These are phyloP conservation scores for Sisyra nigra DNA, from an alignment of 2,888 invertebrate genomes.

Conservation along the genomic window DNA sequence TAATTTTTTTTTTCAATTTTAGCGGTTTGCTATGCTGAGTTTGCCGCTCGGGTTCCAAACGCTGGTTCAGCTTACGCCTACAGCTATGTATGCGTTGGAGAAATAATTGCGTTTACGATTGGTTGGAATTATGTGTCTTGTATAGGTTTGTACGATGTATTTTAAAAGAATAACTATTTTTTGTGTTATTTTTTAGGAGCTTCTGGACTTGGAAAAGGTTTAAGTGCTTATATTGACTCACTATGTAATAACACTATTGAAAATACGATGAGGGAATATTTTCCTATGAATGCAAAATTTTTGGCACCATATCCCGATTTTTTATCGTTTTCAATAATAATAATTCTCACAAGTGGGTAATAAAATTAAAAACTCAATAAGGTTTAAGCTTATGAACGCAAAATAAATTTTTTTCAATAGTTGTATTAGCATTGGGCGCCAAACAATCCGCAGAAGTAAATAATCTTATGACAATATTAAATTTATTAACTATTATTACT, in stretches of 20 bases:
- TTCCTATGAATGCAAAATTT: slow-evolving; percentile 48
- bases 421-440: slow-evolving; percentile 56
- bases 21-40: slow-evolving; percentile 87
- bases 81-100: slow-evolving; percentile 85
- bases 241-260: slow-evolving; percentile 49
- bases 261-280: slow-evolving; percentile 37
- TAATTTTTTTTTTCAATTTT: slow-evolving; percentile 18
- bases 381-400: too few species aligned
- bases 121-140: slow-evolving; percentile 55
- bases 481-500: slow-evolving; percentile 53
- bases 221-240: slow-evolving; percentile 64
- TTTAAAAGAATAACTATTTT: not conserved
- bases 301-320: slow-evolving; percentile 59
- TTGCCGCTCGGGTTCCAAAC: slow-evolving; percentile 75
- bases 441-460: slow-evolving; percentile 65
- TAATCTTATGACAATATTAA: slow-evolving; percentile 59
- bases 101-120: slow-evolving; percentile 79
- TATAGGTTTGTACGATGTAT: not conserved
- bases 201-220: slow-evolving; percentile 67
- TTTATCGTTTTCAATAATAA: slow-evolving; percentile 55
- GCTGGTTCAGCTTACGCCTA: slow-evolving; percentile 89
- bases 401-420: slow-evolving; percentile 26
- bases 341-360: slow-evolving; percentile 47
- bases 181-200: slow-evolving; percentile 37
- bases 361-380: not conserved